Conservation (phyloP, 2,888 invertebrate genomes). For the Pyrrhosoma nymphula region DNA sequence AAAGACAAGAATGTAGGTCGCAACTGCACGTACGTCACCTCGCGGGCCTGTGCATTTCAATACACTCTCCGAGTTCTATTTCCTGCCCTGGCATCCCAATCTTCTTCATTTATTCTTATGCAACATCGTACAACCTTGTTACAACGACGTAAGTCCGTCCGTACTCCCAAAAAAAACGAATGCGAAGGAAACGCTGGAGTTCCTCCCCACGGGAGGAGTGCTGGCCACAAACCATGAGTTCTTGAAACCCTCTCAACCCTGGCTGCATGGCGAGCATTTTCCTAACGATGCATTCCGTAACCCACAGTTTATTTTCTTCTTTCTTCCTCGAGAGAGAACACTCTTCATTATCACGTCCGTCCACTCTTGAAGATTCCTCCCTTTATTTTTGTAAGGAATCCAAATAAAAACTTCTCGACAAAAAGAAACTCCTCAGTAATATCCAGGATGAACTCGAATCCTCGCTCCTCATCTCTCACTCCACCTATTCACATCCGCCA, state of each 20-base stretch:
- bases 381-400: background rate
- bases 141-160: background rate
- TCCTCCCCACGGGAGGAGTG: background rate
- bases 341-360: background rate
- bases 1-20: background rate
- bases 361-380: background rate
- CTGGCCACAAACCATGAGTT: background rate
- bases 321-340: background rate
- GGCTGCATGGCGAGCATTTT: background rate
- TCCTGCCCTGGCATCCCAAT: background rate
- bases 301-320: background rate
- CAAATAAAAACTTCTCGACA: background rate
- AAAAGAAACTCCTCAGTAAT: background rate
- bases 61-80: background rate
- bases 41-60: background rate
- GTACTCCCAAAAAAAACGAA: background rate
- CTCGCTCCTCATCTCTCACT: background rate
- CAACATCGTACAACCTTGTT: background rate
- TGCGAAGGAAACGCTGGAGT: background rate
- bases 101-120: conserved; percentile 15
- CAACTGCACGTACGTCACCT: background rate
- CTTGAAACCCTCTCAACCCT: background rate
- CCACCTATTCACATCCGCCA: background rate
- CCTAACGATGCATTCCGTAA: background rate
- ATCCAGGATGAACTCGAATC: background rate